Conservation (phyloP, 2,113 vertebrate species). For the Promerops cafer region DNA sequence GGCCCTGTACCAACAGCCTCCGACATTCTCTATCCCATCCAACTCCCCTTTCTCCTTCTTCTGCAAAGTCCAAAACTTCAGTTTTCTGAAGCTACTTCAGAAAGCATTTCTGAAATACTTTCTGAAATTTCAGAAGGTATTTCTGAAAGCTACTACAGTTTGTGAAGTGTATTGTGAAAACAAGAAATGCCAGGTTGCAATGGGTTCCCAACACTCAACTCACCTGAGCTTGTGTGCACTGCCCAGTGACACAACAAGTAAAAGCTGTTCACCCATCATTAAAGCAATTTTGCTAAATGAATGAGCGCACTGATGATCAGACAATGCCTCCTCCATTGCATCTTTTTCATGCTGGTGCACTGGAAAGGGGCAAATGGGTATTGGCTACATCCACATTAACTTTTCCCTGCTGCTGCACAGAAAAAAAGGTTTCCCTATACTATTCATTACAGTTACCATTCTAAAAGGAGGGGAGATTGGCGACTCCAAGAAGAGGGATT, state of each 20-base stretch:
- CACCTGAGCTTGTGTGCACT: neutral
- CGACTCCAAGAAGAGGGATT: neutral
- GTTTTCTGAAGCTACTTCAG: no score
- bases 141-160: neutral
- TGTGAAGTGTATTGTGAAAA: neutral
- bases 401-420: neutral
- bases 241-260: neutral
- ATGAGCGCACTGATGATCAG: neutral
- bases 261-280: neutral
- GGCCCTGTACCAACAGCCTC: neutral
- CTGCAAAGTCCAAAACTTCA: neutral
- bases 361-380: neutral
- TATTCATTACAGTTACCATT: neutral
- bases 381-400: neutral
- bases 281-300: neutral
- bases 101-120: no score
- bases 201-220: neutral
- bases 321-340: neutral
- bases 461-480: neutral
- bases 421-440: neutral
- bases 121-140: no score
- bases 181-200: neutral
- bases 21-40: neutral
- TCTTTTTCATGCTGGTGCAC: neutral
- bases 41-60: neutral